These are phyloP conservation scores for Tenthredo distinguenda DNA, from an alignment of 2,888 invertebrate genomes.

Conservation along the genomic window DNA sequence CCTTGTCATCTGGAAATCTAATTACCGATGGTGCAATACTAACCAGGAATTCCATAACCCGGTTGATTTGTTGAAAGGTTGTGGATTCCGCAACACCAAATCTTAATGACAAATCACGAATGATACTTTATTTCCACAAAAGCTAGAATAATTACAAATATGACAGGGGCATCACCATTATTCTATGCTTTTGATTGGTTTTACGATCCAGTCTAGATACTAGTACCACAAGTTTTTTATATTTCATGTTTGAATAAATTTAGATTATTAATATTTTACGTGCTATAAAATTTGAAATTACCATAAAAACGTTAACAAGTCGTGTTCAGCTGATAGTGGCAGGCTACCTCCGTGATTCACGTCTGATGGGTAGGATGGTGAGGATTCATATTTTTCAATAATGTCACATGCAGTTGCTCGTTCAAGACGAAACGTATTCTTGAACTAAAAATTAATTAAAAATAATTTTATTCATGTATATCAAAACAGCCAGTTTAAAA, in stretches of 20 bases:
- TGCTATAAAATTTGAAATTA: too few relatives aligned
- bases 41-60: slow-evolving; percentile 43
- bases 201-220: too few relatives aligned
- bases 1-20: slow-evolving; percentile 28
- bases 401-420: neutral
- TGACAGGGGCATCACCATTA: too few relatives aligned
- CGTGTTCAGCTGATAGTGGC: too few relatives aligned
- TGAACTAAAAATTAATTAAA: neutral
- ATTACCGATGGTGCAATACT: slow-evolving; percentile 34
- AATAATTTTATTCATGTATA: too few relatives aligned
- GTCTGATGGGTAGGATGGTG: neutral
- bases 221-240: too few relatives aligned
- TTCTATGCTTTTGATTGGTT: too few relatives aligned
- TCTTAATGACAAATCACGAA: slow-evolving; percentile 37
- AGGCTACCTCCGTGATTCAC: too few relatives aligned
- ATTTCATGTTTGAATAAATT: too few relatives aligned
- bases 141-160: neutral
- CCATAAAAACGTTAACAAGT: too few relatives aligned
- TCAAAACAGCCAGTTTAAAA: too few relatives aligned
- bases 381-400: neutral
- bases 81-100: slow-evolving; percentile 11
- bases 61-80: slow-evolving; percentile 4
- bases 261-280: too few relatives aligned
- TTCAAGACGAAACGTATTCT: neutral
- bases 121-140: neutral